These are phyloP conservation scores for Hymenochirus boettgeri DNA, from an alignment of 2,113 vertebrate species.

Conservation along the genomic window DNA sequence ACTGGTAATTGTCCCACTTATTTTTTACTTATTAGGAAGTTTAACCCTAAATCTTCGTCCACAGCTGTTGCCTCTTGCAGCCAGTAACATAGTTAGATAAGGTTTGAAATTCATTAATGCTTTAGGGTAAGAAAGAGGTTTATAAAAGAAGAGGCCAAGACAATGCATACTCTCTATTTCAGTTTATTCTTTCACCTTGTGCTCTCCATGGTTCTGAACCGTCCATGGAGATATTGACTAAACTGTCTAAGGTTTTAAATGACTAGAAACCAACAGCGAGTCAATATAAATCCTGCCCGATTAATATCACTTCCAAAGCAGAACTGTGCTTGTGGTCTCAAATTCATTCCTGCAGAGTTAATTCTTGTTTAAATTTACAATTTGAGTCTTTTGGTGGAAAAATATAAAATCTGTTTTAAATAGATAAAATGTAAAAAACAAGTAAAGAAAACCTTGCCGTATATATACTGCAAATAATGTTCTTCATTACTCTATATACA, in stretches of 20 bases:
- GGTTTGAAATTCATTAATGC: too few relatives aligned
- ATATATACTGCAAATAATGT: too few relatives aligned
- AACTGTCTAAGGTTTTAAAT: constrained; percentile 26
- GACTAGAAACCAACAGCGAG: constrained; percentile 18
- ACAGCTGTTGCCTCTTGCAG: too few relatives aligned
- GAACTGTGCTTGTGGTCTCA: not conserved
- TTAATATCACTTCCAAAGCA: constrained; percentile 8
- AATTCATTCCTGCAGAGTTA: not conserved
- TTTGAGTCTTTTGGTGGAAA: not conserved
- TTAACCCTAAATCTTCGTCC: too few relatives aligned
- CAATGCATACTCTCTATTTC: not conserved
- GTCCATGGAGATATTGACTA: constrained; percentile 14
- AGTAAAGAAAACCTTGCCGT: too few relatives aligned
- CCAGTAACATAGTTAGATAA: too few relatives aligned
- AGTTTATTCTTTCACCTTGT: constrained; percentile 1
- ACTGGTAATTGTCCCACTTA: too few relatives aligned
- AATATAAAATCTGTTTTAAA: not conserved
- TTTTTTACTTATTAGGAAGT: too few relatives aligned
- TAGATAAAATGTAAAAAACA: too few relatives aligned
- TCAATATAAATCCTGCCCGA: constrained; percentile 10
- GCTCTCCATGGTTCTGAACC: constrained; percentile 3
- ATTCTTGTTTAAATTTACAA: not conserved
- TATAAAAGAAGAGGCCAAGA: constrained; percentile 3
- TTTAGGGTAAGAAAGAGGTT: not conserved
- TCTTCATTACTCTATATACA: too few relatives aligned